Evolutionary conservation across 2,113 vertebrate genomes (phyloP).

Genomic region (Chlorocebus sabaeus): DNA sequence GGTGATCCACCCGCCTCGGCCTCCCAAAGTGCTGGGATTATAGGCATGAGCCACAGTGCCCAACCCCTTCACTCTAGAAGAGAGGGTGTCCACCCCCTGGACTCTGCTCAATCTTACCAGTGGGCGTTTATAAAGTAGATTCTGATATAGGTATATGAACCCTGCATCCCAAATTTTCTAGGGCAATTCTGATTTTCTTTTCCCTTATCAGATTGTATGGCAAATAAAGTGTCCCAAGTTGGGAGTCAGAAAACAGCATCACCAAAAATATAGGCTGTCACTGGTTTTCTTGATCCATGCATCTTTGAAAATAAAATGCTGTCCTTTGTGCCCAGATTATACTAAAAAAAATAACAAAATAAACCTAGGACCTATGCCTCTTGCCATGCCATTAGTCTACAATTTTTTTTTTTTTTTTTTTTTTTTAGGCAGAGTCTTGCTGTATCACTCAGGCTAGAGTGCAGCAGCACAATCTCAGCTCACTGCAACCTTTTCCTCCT

Average conservation of each 20-base stretch:
- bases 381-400: background rate
- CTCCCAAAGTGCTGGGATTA: background rate
- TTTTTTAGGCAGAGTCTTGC: too few species aligned
- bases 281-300: background rate
- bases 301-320: background rate
- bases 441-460: too few species aligned
- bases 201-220: background rate
- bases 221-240: background rate
- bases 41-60: background rate
- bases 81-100: background rate
- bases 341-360: background rate
- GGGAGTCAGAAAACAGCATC: constrained; percentile 18
- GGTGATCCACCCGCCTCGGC: background rate
- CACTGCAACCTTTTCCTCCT: too few species aligned
- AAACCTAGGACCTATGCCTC: background rate
- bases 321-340: background rate
- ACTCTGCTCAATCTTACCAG: background rate
- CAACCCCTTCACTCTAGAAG: background rate
- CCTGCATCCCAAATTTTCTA: background rate
- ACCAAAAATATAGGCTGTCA: background rate
- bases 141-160: background rate
- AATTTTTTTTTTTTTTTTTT: too few species aligned
- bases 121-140: background rate
- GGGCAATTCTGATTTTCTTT: background rate
- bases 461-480: too few species aligned